Conservation (phyloP, 2,797 vertebrate genomes). For the Myotis myotis region DNA sequence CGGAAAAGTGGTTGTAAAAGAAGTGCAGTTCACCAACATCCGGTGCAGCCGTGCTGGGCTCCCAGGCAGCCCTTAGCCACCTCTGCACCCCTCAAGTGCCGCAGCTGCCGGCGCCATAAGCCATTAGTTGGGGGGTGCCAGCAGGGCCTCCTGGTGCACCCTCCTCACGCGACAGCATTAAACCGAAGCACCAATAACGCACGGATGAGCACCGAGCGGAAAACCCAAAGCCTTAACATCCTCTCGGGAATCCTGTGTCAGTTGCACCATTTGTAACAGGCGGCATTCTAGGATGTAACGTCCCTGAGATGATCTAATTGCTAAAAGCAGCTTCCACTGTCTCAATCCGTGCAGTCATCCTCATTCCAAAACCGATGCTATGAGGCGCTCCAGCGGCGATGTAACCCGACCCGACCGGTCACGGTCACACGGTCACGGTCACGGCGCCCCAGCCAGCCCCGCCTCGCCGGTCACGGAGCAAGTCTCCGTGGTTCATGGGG, state of each 20-base stretch:
- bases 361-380: fast-evolving
- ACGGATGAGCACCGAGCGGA: slow-evolving; percentile 18
- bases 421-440: too few species aligned
- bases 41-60: background rate
- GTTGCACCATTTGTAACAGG: background rate
- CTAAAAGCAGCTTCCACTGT: fast-evolving
- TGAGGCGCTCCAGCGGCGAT: fast-evolving
- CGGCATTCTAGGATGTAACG: background rate
- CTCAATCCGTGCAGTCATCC: fast-evolving
- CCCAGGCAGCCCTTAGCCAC: background rate
- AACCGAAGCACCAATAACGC: slow-evolving; percentile 54
- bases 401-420: too few species aligned
- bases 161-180: slow-evolving; percentile 49
- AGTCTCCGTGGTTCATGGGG: too few species aligned
- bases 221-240: slow-evolving; percentile 78
- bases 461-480: fast-evolving
- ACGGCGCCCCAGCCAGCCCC: background rate
- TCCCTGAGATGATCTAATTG: background rate
- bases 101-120: background rate
- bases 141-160: background rate
- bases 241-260: background rate
- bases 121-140: background rate
- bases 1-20: background rate
- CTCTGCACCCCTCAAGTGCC: fast-evolving
- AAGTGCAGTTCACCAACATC: background rate